These are phyloP conservation scores for Eleginops maclovinus DNA, from an alignment of 2,113 vertebrate species.

Conservation along the genomic window DNA sequence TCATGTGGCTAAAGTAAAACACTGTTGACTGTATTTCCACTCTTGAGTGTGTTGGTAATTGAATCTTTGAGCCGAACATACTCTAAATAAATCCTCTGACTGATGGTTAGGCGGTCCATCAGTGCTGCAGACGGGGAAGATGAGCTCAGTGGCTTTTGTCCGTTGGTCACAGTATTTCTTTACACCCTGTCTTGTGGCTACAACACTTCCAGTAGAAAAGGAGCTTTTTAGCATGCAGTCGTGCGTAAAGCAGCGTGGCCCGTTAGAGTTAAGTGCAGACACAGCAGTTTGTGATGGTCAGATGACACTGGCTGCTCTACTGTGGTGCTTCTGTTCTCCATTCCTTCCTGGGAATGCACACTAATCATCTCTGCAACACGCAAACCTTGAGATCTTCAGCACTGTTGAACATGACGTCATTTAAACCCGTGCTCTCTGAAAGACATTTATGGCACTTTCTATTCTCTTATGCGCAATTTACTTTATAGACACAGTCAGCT, in stretches of 20 bases:
- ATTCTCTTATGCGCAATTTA: background rate
- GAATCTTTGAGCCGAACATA: background rate
- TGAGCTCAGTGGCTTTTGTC: background rate
- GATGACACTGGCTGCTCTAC: slow-evolving; percentile 49
- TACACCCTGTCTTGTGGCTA: background rate
- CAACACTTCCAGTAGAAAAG: slow-evolving; percentile 5
- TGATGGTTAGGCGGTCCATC: background rate
- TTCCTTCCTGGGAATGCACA: slow-evolving; percentile 29
- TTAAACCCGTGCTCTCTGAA: background rate
- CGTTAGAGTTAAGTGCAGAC: slow-evolving; percentile 50
- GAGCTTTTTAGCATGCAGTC: background rate
- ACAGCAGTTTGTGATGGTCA: slow-evolving; percentile 63
- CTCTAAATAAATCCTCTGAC: background rate
- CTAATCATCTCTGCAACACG: slow-evolving; percentile 43
- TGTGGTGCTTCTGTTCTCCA: slow-evolving; percentile 12
- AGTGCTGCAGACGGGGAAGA: background rate
- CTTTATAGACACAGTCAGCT: background rate
- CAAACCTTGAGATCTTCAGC: slow-evolving; percentile 24
- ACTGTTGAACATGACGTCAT: slow-evolving; percentile 11
- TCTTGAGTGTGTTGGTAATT: background rate
- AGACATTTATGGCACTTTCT: background rate
- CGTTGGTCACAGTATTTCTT: slow-evolving; percentile 5
- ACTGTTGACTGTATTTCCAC: background rate
- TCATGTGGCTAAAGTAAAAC: background rate
- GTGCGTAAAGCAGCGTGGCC: slow-evolving; percentile 25